A percentile compares a stretch with the other conserved stretches of the same genome.
Evolutionary conservation across 2,797 vertebrate species (phyloP).

Genomic region (Gallinago solitaria): DNA sequence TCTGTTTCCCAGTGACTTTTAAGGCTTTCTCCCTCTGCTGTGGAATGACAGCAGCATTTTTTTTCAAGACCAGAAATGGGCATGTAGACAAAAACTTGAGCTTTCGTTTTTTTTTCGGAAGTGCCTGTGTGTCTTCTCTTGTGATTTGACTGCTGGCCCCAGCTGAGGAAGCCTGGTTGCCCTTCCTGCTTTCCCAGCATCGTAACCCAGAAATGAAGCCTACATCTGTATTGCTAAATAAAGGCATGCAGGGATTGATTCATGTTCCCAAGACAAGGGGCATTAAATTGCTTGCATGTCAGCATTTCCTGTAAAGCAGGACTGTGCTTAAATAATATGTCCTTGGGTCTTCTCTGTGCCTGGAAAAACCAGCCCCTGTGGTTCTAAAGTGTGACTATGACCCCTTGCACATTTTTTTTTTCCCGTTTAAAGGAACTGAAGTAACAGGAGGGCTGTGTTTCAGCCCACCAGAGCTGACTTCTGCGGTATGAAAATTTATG

Average conservation of each 20-base stretch:
- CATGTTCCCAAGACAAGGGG: neutral
- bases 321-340: neutral
- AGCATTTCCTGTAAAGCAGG: neutral
- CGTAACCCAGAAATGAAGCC: neutral
- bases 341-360: neutral
- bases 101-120: neutral
- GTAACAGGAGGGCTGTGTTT: neutral
- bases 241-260: neutral
- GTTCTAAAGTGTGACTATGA: neutral
- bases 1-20: neutral
- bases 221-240: neutral
- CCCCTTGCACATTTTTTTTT: neutral
- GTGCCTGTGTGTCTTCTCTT: neutral
- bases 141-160: neutral
- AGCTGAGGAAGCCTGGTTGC: neutral
- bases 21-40: neutral
- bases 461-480: neutral
- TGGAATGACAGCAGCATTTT: neutral
- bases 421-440: neutral
- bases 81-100: neutral
- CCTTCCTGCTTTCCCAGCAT: neutral
- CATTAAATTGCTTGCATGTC: neutral
- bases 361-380: neutral
- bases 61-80: neutral
- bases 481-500: slow-evolving; percentile 3